Percentiles rank a stretch among this genome's conserved stretches.
Conservation (phyloP, 2,888 invertebrate species). For the Agrochola lota region DNA sequence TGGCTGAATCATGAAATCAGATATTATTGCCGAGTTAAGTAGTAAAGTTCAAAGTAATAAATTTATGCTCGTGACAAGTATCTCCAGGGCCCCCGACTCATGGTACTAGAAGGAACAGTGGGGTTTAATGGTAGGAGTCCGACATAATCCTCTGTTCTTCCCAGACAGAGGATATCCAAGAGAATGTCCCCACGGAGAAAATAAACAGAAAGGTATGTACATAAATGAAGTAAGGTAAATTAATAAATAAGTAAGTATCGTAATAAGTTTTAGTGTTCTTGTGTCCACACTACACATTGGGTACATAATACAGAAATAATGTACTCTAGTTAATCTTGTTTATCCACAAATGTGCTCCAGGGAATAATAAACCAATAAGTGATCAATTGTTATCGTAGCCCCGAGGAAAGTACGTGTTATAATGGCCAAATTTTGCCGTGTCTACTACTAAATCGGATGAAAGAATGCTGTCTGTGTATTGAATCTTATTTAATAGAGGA, state of each 20-base stretch:
- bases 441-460: not conserved
- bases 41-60: too few species aligned
- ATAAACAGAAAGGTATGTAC: not conserved
- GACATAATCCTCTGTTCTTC: not conserved
- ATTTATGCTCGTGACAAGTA: not conserved
- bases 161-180: not conserved
- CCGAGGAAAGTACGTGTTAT: conserved; percentile 10
- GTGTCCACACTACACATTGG: conserved; percentile 3
- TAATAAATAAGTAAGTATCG: not conserved
- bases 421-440: conserved; percentile 11
- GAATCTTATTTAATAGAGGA: not conserved
- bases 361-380: conserved; percentile 39
- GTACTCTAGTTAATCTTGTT: conserved; percentile 29
- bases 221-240: not conserved
- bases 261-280: not conserved
- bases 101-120: too few species aligned
- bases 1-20: too few species aligned
- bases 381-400: conserved; percentile 26
- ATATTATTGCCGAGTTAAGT: too few species aligned
- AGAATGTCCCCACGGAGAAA: not conserved
- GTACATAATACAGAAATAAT: conserved; percentile 8
- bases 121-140: not conserved
- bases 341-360: conserved; percentile 32
- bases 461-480: not conserved
- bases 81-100: not conserved